Conservation (phyloP, 2,888 invertebrate genomes). For the Lepetodrilus schrolli region DNA sequence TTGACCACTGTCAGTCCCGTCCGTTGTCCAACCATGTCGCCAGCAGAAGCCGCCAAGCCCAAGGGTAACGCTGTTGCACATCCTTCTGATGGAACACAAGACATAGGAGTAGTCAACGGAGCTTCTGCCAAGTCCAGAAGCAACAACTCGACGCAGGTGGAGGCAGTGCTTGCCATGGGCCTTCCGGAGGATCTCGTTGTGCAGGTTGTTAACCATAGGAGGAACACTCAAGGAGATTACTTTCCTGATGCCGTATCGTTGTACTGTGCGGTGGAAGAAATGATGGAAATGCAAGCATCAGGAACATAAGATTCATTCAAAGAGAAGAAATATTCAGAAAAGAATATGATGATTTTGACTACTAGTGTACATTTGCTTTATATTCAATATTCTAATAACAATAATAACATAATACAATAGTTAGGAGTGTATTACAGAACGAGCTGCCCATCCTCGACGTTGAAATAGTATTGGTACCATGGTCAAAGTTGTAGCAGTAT, state of each 20-base stretch:
- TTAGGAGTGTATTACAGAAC: no score
- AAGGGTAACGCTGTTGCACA: no score
- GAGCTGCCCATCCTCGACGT: no score
- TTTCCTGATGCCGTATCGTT: conserved; percentile 1
- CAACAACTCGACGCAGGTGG: neutral
- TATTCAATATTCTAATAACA: no score
- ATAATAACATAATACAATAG: no score
- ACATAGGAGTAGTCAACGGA: neutral
- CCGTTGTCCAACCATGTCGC: neutral
- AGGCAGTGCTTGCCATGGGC: neutral
- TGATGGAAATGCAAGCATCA: no score
- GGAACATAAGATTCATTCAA: no score
- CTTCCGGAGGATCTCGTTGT: neutral
- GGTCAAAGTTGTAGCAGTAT: no score
- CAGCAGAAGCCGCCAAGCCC: neutral
- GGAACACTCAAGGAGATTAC: neutral
- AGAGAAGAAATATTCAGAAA: no score
- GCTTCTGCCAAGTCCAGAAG: neutral
- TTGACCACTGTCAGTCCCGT: neutral
- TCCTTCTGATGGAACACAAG: neutral
- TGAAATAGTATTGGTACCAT: no score
- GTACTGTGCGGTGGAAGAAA: neutral
- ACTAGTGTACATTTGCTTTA: no score
- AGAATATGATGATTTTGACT: no score
- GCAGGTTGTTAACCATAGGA: neutral